Base-by-base conservation (phyloP, 2,113 vertebrate species). In the Platysteira castanea region DNA sequence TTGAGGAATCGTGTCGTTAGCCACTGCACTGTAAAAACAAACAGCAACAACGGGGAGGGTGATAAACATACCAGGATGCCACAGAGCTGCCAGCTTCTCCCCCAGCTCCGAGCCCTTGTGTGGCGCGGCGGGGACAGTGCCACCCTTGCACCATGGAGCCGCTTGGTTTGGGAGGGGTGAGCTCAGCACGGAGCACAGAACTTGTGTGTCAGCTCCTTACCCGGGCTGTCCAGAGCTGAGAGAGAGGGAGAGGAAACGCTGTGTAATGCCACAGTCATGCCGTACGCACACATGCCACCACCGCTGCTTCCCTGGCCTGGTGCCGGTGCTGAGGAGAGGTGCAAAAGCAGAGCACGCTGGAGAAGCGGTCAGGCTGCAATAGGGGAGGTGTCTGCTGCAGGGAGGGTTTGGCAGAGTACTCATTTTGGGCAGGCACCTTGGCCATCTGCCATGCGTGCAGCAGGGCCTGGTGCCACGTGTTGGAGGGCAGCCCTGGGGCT, bases 281-380 rank as follows among this genome's bases (percentile, higher is more conserved):
- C 0, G 0, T 42, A 41, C 0, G 0, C 13, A 2, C 5, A 11
- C 31, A 6, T 1, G 11, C 21, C 2, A 2, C 23, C 30, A 4
- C 11, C 49, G 4, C 49, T 1, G 6, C 10, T 49, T n/a, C n/a
- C 84, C 31, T 84, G 59, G 49, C 46, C 60, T 27, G 23, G 10
- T 56, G 73, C 57, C 0, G 1, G 50, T 10, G 31, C 30, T 1
- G 3, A 81, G 24, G 6, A 53, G 60, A 89, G 28, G 19, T 39
- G 74, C 22, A 65, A 57, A 77, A 91, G 68, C 81, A 37, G 59
- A 52, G 41, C 15, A 8, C 5, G 10, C 41, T 4, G 1, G 39
- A 46, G 54, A 53, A 69, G 33, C 46, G 50, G 23, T 53, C 19
- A 1, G 56, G 60, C 69, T 47, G 35, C 54, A 31, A 41, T 0